phyloP scores from a whole-genome alignment of 2,888 invertebrate species.

The Brachypterus glaber region DNA sequence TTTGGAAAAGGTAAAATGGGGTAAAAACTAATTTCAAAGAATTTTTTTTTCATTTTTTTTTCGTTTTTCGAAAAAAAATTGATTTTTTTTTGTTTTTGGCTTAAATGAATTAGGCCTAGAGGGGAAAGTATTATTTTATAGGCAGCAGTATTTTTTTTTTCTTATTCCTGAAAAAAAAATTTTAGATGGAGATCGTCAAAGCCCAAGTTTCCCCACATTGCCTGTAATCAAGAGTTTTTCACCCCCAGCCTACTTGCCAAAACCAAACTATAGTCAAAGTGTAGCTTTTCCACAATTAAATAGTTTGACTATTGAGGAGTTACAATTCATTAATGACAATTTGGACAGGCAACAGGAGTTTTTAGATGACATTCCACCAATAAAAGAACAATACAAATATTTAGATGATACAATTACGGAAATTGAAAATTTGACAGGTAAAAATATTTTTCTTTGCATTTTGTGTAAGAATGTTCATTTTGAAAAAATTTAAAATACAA shows the following conservation, averaged over 20 bases:
- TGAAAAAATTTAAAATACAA: constrained; percentile 44
- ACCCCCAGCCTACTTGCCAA: constrained; percentile 26
- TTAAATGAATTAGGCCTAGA: too few species aligned
- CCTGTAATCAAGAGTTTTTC: constrained; percentile 28
- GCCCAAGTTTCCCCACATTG: constrained; percentile 29
- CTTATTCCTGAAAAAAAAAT: too few species aligned
- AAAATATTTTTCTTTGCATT: constrained; percentile 17
- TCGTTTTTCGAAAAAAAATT: too few species aligned
- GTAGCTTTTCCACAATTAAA: constrained; percentile 44
- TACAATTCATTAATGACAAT: constrained; percentile 59
- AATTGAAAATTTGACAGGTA: constrained; percentile 60
- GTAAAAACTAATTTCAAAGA: too few species aligned
- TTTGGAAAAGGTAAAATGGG: too few species aligned
- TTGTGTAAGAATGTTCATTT: too few species aligned
- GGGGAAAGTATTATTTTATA: neutral
- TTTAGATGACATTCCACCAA: constrained; percentile 56
- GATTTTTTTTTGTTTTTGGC: too few species aligned
- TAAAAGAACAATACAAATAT: constrained; percentile 57
- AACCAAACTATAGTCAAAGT: constrained; percentile 14
- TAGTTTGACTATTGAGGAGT: constrained; percentile 50
- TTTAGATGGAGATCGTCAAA: constrained; percentile 31
- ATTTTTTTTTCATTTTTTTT: too few species aligned
- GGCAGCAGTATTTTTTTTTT: constrained; percentile 13
- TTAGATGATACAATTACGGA: constrained; percentile 62
- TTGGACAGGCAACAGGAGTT: constrained; percentile 65